Conservation (phyloP, 2,888 invertebrate species). For the Caenorhabditis macrosperma region DNA sequence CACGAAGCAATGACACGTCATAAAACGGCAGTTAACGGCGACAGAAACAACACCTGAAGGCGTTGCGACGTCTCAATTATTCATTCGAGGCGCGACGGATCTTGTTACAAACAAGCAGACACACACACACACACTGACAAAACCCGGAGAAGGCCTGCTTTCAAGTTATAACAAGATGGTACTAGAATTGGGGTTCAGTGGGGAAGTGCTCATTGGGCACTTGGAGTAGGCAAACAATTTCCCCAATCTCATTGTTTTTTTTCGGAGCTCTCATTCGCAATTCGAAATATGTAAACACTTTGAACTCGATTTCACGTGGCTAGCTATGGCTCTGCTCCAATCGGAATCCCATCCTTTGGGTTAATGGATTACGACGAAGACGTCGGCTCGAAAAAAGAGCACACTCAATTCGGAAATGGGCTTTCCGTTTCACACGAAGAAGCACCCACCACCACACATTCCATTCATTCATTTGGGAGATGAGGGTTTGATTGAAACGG, state of each 20-base stretch:
- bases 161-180: no score
- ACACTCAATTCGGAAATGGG: conserved; percentile 3
- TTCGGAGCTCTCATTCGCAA: not conserved
- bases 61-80: conserved; percentile 13
- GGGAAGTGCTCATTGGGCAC: no score
- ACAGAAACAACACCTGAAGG: conserved; percentile 28
- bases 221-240: conserved; percentile 2
- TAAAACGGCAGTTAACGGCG: not conserved
- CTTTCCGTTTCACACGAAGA: not conserved
- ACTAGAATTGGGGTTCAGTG: no score
- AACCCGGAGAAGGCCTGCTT: no score
- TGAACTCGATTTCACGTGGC: not conserved
- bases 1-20: conserved; percentile 1
- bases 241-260: conserved; percentile 1
- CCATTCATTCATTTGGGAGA: conserved; percentile 38
- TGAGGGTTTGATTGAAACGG: conserved; percentile 41
- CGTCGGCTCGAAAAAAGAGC: not conserved
- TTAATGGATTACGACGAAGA: conserved; percentile 2
- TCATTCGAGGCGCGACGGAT: conserved; percentile 16
- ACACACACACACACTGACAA: not conserved
- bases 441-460: not conserved
- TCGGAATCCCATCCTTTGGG: not conserved
- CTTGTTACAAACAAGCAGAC: conserved; percentile 39
- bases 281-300: conserved; percentile 1
- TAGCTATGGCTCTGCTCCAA: not conserved